Base-by-base conservation (phyloP, 1,140 invertebrate species). In the Hypsibius dujardini region DNA sequence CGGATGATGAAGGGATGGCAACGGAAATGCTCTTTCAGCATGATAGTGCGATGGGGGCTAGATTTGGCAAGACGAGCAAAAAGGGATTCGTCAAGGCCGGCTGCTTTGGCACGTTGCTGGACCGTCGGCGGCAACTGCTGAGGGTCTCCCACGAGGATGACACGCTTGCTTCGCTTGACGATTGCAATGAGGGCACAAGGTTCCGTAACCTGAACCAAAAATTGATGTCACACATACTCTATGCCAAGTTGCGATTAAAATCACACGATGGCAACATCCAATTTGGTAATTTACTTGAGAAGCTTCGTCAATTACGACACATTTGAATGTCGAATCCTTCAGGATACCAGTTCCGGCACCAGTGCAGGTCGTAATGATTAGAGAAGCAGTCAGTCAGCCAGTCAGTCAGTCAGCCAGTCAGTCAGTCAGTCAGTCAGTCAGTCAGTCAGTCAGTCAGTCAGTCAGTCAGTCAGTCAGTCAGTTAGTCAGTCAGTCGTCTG, bases 1-100 rank as follows among this genome's bases (percentile, higher is more conserved):
- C n/a, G 7, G n/a, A 56, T 56, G 50, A 56, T 56, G n/a, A 56
- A 56, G 7, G 50, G 50, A 56, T 56, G 50, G 50, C 50, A 56
- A n/a, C 50, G 50, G 50, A 12, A 56, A n/a, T 56, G 50, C 50
- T 56, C 50, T 7, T 56, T n/a, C 50, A 56, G 50, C 50, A 56
- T 56, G 7, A n/a, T n/a, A 56, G 7, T 56, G 7, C 7, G 50
- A 56, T 56, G 50, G 50, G 7, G 7, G 7, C 50, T 7, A n/a
- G n/a, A 56, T 56, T 7, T n/a, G 50, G 7, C 50, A 56, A n/a
- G 50, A 7, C 50, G 50, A n/a, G 7, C 50, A n/a, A 56, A 56
- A n/a, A 56, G 50, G 7, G 50, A 56, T n/a, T 12, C 50, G 50
- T n/a, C n/a, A 7, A n/a, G 50, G 50, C 7, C 50, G 50, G 7